Base-by-base conservation (phyloP, 2,113 vertebrate genomes). In the Gymnocephalus cernua region DNA sequence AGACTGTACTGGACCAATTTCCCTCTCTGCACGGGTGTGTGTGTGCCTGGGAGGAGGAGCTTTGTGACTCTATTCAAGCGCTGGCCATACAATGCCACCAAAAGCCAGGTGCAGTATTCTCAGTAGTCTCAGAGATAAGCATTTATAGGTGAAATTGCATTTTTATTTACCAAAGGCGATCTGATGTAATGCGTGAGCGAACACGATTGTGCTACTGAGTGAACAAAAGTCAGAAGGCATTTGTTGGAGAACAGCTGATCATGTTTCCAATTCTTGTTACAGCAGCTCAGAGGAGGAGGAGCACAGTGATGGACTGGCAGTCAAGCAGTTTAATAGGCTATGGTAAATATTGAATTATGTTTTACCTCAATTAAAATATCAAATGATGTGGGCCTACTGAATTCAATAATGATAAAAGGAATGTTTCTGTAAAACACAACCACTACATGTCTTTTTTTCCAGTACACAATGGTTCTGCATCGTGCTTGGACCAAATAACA, bases 401-500 rank as follows among this genome's bases (percentile, higher is more conserved):
- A 59, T 58, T 35, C 10, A 67, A 7, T 74, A 13, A 61, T 23
- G 12, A 16, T 10, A 9, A 25, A 29, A n/a, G 8, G 27, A 8
- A 58, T 21, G 10, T 48, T 47, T 54, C 15, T 57, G 14, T 11
- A 64, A 70, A 71, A 62, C 56, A 32, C 6, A 47, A 50, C 9
- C 1, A 3, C 18, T 21, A 6, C 29, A 19, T 86, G 32, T 85
- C 44, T 69, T 54, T 82, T 94, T 90, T 94, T 90, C 81, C 61
- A 97, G 97, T 47, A 4, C 72, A 91, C 67, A 41, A 70, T 51
- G 70, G 59, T 25, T 82, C 87, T 47, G 79, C 70, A 59, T 96
- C 96, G 79, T 99, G 97, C 86, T 84, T 96, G 72, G 94, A 97
- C 70, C 93, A 92, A 56, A 93, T 95, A 53, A 82, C 56, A 15